Percentiles rank a stretch among this genome's conserved stretches.
These are phyloP conservation scores for Beaufortia kweichowensis DNA, from an alignment of 2,113 vertebrate genomes.

Conservation along the genomic window DNA sequence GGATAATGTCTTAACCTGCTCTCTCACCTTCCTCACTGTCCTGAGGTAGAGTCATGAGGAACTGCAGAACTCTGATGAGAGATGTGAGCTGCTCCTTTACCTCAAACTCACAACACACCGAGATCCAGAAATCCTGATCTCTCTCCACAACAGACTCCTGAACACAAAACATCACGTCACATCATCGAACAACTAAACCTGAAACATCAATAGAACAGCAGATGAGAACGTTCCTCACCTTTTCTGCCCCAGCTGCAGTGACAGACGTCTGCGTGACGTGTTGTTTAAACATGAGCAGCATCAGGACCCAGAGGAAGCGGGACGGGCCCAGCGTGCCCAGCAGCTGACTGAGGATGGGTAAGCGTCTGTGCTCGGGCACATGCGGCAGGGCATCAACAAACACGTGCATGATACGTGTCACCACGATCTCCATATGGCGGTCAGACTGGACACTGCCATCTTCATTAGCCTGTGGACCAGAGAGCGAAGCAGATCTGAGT, in stretches of 20 bases:
- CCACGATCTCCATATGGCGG: conserved; percentile 73
- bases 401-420: conserved; percentile 81
- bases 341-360: conserved; percentile 84
- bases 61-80: conserved; percentile 82
- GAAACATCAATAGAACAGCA: background rate
- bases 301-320: conserved; percentile 89
- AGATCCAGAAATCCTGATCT: conserved; percentile 92
- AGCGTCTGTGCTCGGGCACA: conserved; percentile 88
- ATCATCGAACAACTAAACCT: background rate
- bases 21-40: conserved; percentile 84
- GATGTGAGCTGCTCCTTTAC: conserved; percentile 79
- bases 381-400: conserved; percentile 93
- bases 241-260: conserved; percentile 69
- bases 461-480: conserved; percentile 76
- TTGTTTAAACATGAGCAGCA: conserved; percentile 87
- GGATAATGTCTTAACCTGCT: background rate
- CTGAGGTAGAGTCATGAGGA: conserved; percentile 83
- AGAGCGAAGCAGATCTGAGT: background rate
- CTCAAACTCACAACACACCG: conserved; percentile 83
- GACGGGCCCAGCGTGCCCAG: conserved; percentile 79
- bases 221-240: conserved; percentile 68
- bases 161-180: background rate
- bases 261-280: conserved; percentile 79
- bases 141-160: conserved; percentile 85
- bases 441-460: conserved; percentile 65